A percentile compares a stretch with the other conserved stretches of the same genome.
Conservation (phyloP, 2,888 invertebrate species). For the Noctua janthina region DNA sequence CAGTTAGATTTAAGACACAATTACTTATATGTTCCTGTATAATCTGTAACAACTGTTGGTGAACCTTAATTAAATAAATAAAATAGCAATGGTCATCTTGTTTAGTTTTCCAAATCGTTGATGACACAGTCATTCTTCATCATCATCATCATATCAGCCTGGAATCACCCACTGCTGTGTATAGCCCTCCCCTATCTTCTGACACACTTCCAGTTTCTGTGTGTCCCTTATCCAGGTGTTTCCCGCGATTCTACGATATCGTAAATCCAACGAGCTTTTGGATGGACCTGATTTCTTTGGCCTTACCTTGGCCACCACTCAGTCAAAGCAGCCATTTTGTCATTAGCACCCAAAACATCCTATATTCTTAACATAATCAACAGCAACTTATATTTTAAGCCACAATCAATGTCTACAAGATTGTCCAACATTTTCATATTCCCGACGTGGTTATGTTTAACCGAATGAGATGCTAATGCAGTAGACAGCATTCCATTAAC, state of each 20-base stretch:
- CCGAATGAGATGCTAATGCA: slow-evolving; percentile 64
- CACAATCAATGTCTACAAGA: slow-evolving; percentile 17
- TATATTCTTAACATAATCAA: background rate
- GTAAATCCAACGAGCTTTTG: background rate
- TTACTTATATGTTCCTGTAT: no score
- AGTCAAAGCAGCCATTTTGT: background rate
- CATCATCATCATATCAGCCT: background rate
- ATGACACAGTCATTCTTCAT: background rate
- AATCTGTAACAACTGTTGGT: no score
- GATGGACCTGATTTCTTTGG: no score
- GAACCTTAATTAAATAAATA: no score
- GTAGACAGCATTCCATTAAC: slow-evolving; percentile 65
- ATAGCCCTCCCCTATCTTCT: background rate
- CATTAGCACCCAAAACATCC: no score
- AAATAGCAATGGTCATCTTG: background rate
- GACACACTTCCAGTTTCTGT: background rate
- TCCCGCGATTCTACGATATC: background rate
- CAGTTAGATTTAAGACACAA: no score
- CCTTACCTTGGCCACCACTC: background rate
- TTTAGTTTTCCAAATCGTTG: background rate
- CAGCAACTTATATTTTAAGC: background rate
- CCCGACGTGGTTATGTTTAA: slow-evolving; percentile 42
- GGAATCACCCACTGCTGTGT: no score
- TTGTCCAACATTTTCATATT: slow-evolving; percentile 48
- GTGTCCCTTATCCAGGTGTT: background rate